Conservation (phyloP, 1,140 invertebrate species). For the Macrostomum lignano region DNA sequence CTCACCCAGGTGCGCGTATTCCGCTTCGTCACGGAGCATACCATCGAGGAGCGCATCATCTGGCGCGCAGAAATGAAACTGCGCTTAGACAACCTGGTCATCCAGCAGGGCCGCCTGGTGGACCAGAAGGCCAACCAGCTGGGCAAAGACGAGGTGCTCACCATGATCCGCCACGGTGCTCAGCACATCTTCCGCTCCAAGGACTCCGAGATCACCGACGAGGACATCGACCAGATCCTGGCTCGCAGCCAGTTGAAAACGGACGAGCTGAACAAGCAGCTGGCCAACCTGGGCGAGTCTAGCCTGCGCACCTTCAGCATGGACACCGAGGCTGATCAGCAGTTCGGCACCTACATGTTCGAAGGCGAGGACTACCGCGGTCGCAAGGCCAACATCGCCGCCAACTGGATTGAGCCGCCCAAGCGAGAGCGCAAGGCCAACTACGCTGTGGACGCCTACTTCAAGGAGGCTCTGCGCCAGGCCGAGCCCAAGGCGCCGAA, state of each 20-base stretch:
- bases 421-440: constrained; percentile 94
- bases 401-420: constrained; percentile 78
- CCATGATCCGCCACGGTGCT: constrained; percentile 90
- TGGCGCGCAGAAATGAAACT: constrained; percentile 89
- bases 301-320: neutral
- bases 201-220: constrained; percentile 78
- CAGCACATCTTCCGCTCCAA: constrained; percentile 95
- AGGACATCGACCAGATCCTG: constrained; percentile 81
- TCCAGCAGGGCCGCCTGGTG: constrained; percentile 70
- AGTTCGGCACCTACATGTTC: too few species aligned
- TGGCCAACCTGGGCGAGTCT: neutral
- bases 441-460: constrained; percentile 93
- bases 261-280: constrained; percentile 3
- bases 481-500: constrained; percentile 79
- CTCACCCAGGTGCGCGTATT: too few species aligned
- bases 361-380: constrained; percentile 5
- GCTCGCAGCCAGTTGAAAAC: constrained; percentile 11
- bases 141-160: constrained; percentile 92
- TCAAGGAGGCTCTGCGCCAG: constrained; percentile 67
- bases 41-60: constrained; percentile 94
- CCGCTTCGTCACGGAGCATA: constrained; percentile 83
- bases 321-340: too few species aligned
- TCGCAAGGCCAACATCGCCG: neutral
- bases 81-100: constrained; percentile 60
- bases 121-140: constrained; percentile 62